Percentiles rank a stretch among this genome's conserved stretches.
These are phyloP conservation scores for Daboia siamensis DNA, from an alignment of 2,113 vertebrate genomes.

Conservation along the genomic window DNA sequence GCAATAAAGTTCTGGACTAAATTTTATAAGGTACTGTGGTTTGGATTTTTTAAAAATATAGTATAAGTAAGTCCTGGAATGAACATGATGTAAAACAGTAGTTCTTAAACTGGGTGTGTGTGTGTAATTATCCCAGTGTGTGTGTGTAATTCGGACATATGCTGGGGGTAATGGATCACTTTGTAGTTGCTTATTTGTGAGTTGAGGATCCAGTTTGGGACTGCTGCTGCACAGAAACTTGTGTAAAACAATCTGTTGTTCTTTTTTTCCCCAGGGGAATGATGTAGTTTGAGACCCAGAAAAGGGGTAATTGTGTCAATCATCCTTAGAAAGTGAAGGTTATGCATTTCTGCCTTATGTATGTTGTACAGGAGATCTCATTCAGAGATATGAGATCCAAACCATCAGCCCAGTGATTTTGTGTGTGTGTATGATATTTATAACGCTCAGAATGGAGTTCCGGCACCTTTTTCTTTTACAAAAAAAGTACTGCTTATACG, in stretches of 20 bases:
- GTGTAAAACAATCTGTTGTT: background rate
- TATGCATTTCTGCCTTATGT: background rate
- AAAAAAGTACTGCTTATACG: too few species aligned
- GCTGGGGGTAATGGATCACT: background rate
- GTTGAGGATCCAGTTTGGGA: background rate
- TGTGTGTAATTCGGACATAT: background rate
- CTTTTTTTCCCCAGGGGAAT: background rate
- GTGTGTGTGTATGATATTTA: background rate
- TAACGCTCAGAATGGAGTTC: too few species aligned
- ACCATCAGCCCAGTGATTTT: background rate
- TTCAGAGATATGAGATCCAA: background rate
- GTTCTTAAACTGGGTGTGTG: background rate
- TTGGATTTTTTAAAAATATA: background rate
- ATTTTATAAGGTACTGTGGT: background rate
- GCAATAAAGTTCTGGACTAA: background rate
- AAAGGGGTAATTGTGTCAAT: background rate
- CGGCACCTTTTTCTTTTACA: too few species aligned
- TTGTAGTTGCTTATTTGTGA: background rate
- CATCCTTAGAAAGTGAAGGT: background rate
- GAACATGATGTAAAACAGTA: background rate
- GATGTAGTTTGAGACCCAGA: background rate
- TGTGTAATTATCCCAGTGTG: background rate
- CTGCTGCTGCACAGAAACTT: background rate
- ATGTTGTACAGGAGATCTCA: background rate
- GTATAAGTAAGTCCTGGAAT: background rate